phyloP scores from a whole-genome alignment of 2,888 invertebrate genomes.

The Sphinx pinastri region DNA sequence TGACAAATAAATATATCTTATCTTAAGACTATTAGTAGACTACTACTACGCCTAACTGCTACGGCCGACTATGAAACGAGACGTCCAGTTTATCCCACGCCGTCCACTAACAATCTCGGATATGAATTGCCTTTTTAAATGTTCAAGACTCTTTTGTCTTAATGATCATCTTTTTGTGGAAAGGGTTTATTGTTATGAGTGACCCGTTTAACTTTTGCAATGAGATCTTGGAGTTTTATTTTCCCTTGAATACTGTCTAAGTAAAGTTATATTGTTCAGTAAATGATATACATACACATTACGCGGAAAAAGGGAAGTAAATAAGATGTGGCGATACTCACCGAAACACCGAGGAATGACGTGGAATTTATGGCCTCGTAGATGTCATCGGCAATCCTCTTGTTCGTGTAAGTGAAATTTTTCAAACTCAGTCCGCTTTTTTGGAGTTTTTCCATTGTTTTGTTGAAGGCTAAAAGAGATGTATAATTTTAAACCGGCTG shows the following conservation, averaged over 20 bases:
- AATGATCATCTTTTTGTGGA: constrained; percentile 3
- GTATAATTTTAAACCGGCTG: background rate
- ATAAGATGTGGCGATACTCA: constrained; percentile 79
- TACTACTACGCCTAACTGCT: background rate
- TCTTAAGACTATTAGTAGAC: no score
- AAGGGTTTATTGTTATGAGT: background rate
- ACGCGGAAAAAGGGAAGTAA: constrained; percentile 13
- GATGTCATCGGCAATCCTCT: constrained; percentile 96
- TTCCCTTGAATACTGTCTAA: constrained; percentile 11
- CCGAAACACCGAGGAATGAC: constrained; percentile 98
- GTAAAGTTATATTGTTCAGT: constrained; percentile 18
- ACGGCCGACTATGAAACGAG: background rate
- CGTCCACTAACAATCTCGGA: background rate
- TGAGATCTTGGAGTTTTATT: constrained; percentile 1
- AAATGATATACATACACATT: constrained; percentile 9
- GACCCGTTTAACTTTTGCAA: background rate
- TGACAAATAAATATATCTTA: no score
- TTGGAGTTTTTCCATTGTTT: constrained; percentile 95
- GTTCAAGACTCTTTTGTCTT: background rate
- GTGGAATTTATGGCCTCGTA: constrained; percentile 99
- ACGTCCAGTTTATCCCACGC: background rate
- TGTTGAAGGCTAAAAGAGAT: constrained; percentile 93
- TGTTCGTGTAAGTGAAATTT: constrained; percentile 98
- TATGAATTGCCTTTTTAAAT: constrained; percentile 4
- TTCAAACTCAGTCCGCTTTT: constrained; percentile 93